A percentile compares a stretch with the other conserved stretches of the same genome.
Conservation (phyloP, 1,140 invertebrate species). For the Lasioglossum albipes region DNA sequence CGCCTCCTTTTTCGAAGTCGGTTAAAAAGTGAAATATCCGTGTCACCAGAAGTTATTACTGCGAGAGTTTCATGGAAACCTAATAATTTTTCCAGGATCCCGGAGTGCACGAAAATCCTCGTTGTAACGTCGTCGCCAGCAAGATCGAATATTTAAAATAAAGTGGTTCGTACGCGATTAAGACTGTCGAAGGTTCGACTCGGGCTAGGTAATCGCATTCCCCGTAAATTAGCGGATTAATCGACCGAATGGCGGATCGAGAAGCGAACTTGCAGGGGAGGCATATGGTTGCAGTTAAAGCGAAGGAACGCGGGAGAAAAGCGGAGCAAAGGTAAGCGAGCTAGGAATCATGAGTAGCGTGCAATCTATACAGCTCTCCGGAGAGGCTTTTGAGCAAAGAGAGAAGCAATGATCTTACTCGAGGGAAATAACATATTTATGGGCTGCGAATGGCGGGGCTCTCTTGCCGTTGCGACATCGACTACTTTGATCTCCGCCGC, state of each 20-base stretch:
- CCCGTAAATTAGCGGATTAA: background rate
- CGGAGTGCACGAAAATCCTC: no score
- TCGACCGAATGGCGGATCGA: background rate
- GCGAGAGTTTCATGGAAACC: no score
- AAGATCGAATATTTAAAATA: no score
- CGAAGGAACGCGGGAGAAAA: background rate
- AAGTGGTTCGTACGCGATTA: no score
- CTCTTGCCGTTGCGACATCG: background rate
- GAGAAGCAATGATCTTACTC: conserved; percentile 57
- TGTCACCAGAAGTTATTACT: no score
- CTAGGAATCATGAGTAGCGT: conserved; percentile 32
- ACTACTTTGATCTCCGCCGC: conserved; percentile 11
- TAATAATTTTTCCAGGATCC: no score
- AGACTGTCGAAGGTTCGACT: no score
- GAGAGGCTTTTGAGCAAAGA: conserved; percentile 19
- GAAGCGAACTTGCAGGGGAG: background rate
- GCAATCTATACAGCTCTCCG: conserved; percentile 12
- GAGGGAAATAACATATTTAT: conserved; percentile 66
- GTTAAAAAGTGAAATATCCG: no score
- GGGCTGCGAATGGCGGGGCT: background rate
- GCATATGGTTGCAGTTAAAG: background rate
- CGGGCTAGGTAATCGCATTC: background rate
- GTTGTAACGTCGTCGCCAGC: no score
- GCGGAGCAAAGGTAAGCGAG: conserved; percentile 10
- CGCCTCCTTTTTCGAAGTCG: no score